Evolutionary conservation across 2,113 vertebrate genomes (phyloP).

Genomic region (Brevimyrus niger): DNA sequence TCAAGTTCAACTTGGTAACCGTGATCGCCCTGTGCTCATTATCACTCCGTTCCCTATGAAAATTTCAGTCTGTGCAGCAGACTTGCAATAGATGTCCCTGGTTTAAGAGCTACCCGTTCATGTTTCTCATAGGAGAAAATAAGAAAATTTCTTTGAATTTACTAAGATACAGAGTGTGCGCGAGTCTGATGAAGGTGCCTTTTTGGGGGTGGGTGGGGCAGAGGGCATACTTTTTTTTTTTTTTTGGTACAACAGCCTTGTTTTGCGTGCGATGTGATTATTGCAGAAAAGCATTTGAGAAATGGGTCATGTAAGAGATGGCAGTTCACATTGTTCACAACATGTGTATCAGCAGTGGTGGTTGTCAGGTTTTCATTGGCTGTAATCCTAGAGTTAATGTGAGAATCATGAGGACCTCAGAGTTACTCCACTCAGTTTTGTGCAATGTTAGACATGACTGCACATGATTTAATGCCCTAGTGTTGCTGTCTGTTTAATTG

Average conservation of each 20-base stretch:
- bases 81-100: background rate
- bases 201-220: background rate
- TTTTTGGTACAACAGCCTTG: background rate
- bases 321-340: background rate
- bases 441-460: background rate
- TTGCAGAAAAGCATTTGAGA: background rate
- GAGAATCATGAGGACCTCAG: background rate
- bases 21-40: background rate
- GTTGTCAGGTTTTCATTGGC: background rate
- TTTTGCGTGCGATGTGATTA: background rate
- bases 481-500: background rate
- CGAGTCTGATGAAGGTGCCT: background rate
- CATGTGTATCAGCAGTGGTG: background rate
- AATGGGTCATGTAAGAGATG: background rate
- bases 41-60: background rate
- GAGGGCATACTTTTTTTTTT: background rate
- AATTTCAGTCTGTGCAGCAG: background rate
- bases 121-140: background rate
- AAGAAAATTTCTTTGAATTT: background rate
- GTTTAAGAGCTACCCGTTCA: background rate
- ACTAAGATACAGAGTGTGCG: background rate
- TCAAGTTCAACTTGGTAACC: background rate
- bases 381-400: background rate
- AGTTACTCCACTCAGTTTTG: background rate
- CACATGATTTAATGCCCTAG: background rate